phyloP scores from a whole-genome alignment of 2,113 vertebrate species.

The Lampris megalopsis region DNA sequence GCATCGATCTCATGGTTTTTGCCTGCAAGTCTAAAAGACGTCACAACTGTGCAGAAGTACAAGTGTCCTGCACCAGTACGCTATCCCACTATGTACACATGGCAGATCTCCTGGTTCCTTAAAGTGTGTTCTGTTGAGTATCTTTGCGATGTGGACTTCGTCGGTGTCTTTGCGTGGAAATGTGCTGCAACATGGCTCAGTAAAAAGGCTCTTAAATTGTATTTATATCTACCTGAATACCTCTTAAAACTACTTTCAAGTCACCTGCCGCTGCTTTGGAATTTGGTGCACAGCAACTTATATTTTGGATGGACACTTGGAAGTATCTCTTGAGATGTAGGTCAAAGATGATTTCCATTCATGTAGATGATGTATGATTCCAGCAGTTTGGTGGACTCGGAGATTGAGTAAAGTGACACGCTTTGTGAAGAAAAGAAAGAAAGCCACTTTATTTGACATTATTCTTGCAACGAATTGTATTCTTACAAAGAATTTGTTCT shows the following conservation, averaged over 20 bases:
- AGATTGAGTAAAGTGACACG: too few species aligned
- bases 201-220: too few species aligned
- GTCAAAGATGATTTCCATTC: constrained; percentile 40
- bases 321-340: constrained; percentile 25
- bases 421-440: too few species aligned
- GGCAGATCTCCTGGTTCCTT: too few species aligned
- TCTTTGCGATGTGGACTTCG: neutral
- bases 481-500: too few species aligned
- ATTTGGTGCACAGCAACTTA: neutral
- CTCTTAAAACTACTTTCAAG: too few species aligned
- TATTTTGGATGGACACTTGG: constrained; percentile 52
- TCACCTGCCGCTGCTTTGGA: too few species aligned
- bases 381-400: neutral
- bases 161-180: neutral
- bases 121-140: too few species aligned
- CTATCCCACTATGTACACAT: neutral
- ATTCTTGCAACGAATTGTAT: too few species aligned
- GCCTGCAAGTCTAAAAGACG: neutral
- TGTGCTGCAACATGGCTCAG: neutral
- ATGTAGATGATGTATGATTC: constrained; percentile 35
- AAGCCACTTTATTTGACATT: too few species aligned
- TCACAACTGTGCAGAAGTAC: neutral
- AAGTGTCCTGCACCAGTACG: neutral
- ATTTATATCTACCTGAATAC: too few species aligned
- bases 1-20: constrained; percentile 2